phyloP scores from a whole-genome alignment of 2,113 vertebrate species.

The Sialia sialis region DNA sequence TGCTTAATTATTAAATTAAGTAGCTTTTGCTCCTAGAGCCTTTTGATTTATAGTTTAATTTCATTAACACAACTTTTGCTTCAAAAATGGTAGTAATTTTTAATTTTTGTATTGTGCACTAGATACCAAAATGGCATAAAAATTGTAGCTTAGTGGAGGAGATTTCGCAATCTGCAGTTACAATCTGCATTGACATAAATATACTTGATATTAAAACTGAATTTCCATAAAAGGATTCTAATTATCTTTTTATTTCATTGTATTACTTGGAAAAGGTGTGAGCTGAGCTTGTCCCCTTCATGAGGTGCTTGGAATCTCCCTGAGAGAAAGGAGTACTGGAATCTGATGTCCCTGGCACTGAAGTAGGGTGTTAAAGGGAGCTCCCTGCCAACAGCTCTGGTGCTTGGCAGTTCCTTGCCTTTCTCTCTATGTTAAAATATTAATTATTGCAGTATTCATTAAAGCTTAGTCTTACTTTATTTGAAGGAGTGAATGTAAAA shows the following conservation, averaged over 20 bases:
- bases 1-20: constrained; percentile 5
- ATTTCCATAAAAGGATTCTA: background rate
- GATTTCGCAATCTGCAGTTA: background rate
- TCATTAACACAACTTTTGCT: background rate
- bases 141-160: background rate
- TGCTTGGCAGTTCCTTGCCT: background rate
- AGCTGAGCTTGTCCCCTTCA: background rate
- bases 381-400: background rate
- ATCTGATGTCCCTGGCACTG: background rate
- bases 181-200: background rate
- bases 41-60: background rate
- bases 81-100: background rate
- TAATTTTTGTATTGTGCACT: background rate
- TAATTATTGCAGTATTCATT: background rate
- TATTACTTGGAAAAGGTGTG: background rate
- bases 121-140: background rate
- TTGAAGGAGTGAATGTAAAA: background rate
- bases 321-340: background rate
- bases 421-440: background rate
- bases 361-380: background rate
- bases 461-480: background rate
- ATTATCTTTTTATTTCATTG: background rate
- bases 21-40: background rate
- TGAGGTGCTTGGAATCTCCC: background rate
- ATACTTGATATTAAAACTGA: background rate